A percentile compares a stretch with the other conserved stretches of the same genome.
These are phyloP conservation scores for Azorinus chamasolen DNA, from an alignment of 2,888 invertebrate species.

Conservation along the genomic window DNA sequence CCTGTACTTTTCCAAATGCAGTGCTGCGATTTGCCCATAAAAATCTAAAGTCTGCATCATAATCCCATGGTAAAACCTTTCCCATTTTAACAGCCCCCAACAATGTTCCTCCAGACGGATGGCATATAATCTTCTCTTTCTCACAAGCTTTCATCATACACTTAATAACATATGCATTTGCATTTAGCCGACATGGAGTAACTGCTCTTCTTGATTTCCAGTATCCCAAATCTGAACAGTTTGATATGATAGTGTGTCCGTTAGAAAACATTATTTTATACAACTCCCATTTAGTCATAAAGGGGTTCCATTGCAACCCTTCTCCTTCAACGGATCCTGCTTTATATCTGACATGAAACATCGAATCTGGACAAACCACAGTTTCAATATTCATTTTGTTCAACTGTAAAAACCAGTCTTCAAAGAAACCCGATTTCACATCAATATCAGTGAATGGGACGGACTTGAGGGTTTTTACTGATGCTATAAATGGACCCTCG, in stretches of 20 bases:
- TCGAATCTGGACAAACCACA: slow-evolving; percentile 81
- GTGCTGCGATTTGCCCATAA: slow-evolving; percentile 67
- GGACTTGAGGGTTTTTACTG: slow-evolving; percentile 60
- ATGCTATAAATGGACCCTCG: slow-evolving; percentile 78
- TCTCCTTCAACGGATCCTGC: background rate
- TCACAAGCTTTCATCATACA: slow-evolving; percentile 70
- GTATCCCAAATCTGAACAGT: slow-evolving; percentile 42
- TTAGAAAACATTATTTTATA: slow-evolving; percentile 56
- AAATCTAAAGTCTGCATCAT: slow-evolving; percentile 80
- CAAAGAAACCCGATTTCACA: slow-evolving; percentile 66
- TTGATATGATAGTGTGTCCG: slow-evolving; percentile 64
- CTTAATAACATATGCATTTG: slow-evolving; percentile 68
- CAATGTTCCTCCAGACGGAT: slow-evolving; percentile 79
- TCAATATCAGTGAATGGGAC: slow-evolving; percentile 63
- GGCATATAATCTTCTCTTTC: slow-evolving; percentile 74
- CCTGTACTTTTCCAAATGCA: slow-evolving; percentile 54
- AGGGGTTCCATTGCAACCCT: slow-evolving; percentile 32
- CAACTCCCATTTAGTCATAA: slow-evolving; percentile 57
- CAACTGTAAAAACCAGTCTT: slow-evolving; percentile 81
- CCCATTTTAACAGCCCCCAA: slow-evolving; percentile 84
- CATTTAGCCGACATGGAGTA: slow-evolving; percentile 77
- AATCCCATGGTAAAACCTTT: slow-evolving; percentile 83
- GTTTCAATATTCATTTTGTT: slow-evolving; percentile 56
- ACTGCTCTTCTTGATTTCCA: slow-evolving; percentile 37
- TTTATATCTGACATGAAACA: slow-evolving; percentile 73